Evolutionary conservation across 2,888 invertebrate species (phyloP), one percentile per base, ranked within the genome.

Genomic region (Acleris laterana): DNA sequence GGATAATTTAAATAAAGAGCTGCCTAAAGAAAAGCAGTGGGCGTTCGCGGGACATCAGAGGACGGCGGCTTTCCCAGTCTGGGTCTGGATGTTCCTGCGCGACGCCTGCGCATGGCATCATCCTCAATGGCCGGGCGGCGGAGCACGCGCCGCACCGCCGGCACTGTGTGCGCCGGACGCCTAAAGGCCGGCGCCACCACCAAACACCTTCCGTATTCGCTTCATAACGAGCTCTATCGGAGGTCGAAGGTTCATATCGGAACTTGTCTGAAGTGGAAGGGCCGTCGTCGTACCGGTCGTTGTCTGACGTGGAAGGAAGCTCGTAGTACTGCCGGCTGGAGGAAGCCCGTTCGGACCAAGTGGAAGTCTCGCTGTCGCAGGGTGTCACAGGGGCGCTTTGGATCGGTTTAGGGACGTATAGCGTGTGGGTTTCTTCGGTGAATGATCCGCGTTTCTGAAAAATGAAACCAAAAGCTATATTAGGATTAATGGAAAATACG

Each of bases 371-470:
- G 73, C 86, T 89, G 68, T 92, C 91, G 75, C 91, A 89, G n/a
- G 92, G 92, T 13, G 92, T 92, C 4, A 90, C 90, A 17, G 92
- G 92, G 4, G 91, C 92, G 71, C 91, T 92, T 69, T 84, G 84
- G 52, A 77, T 80, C 42, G 84, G 81, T 79, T 87, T 88, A n/a
- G 88, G 89, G 78, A 80, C 78, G 74, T 84, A 81, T 66, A 80
- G 77, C 49, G 79, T 80, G 63, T 76, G 78, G 17, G 77, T 76
- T 68, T 87, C 84, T 75, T 89, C 84, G 68, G 88, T 81, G 69
- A 88, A 80, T 70, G 91, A 90, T 79, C 88, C 87, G 78, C 90
- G 89, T 83, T 89, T 87, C 92, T 92, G 85, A 16, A 84, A 87
- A 63, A 53, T 20, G n/a, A 62, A 65, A 38, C 13, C 38, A 38